Evolutionary conservation across 2,797 vertebrate genomes (phyloP).

Genomic region (Anguilla anguilla): DNA sequence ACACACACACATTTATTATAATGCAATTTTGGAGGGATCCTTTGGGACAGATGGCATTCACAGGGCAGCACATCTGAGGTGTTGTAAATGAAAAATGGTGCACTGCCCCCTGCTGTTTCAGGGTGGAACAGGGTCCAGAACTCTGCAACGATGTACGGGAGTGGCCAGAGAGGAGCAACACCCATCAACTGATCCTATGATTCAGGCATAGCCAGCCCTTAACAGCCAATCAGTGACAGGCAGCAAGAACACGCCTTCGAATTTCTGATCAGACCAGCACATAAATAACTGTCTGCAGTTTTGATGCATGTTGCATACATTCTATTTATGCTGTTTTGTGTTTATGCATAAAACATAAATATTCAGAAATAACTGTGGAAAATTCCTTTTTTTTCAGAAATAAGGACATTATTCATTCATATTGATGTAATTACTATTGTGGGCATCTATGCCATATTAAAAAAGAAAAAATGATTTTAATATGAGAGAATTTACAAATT

Average conservation of each 20-base stretch:
- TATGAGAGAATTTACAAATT: not conserved
- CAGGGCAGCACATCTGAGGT: not conserved
- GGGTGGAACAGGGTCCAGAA: not conserved
- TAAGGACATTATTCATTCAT: constrained; percentile 10
- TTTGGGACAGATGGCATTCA: not conserved
- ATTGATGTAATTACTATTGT: not conserved
- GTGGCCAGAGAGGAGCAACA: not conserved
- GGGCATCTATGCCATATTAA: not conserved
- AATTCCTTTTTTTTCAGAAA: constrained; percentile 1
- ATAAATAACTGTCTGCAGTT: constrained; percentile 20
- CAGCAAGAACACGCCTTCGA: constrained; percentile 11
- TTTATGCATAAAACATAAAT: not conserved
- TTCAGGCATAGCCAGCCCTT: not conserved
- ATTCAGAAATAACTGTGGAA: not conserved
- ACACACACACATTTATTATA: not conserved
- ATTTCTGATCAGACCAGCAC: constrained; percentile 11
- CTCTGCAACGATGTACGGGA: not conserved
- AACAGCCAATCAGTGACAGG: constrained; percentile 11
- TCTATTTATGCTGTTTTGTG: not conserved
- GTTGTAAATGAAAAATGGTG: constrained; percentile 17
- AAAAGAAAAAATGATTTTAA: not conserved
- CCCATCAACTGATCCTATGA: constrained; percentile 30
- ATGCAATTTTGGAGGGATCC: not conserved
- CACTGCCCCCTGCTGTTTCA: constrained; percentile 40
- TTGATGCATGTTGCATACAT: constrained; percentile 10